phyloP scores from a whole-genome alignment of 2,888 invertebrate genomes.

The Leuctra nigra region DNA sequence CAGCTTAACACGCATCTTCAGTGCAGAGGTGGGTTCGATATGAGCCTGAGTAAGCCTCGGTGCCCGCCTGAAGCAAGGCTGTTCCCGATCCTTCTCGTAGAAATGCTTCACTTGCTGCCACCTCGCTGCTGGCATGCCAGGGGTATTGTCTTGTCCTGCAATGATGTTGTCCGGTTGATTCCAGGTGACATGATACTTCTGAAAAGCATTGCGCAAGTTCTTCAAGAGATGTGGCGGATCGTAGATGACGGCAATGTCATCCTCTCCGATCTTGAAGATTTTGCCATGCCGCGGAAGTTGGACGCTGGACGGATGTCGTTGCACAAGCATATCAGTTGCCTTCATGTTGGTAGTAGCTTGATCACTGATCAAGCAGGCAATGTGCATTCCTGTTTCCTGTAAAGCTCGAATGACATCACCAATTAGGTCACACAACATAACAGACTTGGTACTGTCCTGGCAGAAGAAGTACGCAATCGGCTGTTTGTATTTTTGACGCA shows the following conservation, averaged over 20 bases:
- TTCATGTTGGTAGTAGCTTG: too few species aligned
- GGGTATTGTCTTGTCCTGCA: too few species aligned
- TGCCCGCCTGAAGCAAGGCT: background rate
- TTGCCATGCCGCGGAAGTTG: too few species aligned
- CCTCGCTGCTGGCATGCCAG: background rate
- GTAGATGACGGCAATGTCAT: too few species aligned
- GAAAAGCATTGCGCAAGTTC: slow-evolving; percentile 14
- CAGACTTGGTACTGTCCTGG: slow-evolving; percentile 5
- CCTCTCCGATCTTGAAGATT: background rate
- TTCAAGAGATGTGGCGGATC: slow-evolving; percentile 21
- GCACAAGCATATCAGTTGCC: too few species aligned
- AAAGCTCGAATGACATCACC: too few species aligned
- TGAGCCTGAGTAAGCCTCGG: background rate
- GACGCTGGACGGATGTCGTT: too few species aligned
- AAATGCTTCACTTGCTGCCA: background rate
- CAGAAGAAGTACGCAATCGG: too few species aligned
- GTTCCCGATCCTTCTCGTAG: background rate
- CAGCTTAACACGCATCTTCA: slow-evolving; percentile 10
- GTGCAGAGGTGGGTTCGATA: background rate
- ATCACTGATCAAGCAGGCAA: too few species aligned
- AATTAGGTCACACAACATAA: too few species aligned
- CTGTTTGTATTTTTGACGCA: slow-evolving; percentile 9
- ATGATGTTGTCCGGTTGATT: background rate
- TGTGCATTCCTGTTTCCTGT: too few species aligned
- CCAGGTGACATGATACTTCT: slow-evolving; percentile 1